phyloP scores from a whole-genome alignment of 2,888 invertebrate genomes.

The Orchesellides sinensis region DNA sequence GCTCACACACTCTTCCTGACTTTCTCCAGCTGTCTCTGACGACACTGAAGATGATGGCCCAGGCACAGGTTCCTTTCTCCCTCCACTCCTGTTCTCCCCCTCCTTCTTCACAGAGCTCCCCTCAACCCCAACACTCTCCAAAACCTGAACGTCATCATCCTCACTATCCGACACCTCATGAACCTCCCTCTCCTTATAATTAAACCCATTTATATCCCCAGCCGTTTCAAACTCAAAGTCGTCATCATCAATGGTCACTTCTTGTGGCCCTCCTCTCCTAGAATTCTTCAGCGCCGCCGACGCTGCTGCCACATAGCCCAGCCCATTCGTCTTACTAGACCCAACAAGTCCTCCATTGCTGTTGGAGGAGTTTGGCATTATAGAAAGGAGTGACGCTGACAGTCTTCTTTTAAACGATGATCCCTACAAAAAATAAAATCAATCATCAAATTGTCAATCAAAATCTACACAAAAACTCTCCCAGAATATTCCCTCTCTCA shows the following conservation, averaged over 20 bases:
- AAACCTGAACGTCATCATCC: constrained; percentile 18
- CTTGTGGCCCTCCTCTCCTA: not conserved
- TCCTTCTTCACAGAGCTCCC: no score
- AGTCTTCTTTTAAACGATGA: not conserved
- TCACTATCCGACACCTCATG: not conserved
- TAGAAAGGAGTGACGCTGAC: not conserved
- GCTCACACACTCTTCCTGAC: not conserved
- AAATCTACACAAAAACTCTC: no score
- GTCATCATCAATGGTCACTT: not conserved
- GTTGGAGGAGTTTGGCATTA: not conserved
- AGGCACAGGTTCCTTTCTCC: not conserved
- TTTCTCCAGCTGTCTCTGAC: not conserved
- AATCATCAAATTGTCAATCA: not conserved
- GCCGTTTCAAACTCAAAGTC: constrained; percentile 10
- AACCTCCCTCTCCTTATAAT: not conserved
- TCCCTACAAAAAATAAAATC: not conserved
- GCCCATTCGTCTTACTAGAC: not conserved
- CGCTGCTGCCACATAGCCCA: not conserved
- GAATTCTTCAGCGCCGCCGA: not conserved
- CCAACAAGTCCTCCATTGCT: not conserved
- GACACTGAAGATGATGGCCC: not conserved
- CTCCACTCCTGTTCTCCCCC: not conserved
- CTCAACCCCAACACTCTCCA: not conserved
- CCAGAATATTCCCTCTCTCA: no score
- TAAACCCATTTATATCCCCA: not conserved